A percentile compares a stretch with the other conserved stretches of the same genome.
Evolutionary conservation across 1,140 invertebrate genomes (phyloP).

Genomic region (Ceratosolen solmsi): DNA sequence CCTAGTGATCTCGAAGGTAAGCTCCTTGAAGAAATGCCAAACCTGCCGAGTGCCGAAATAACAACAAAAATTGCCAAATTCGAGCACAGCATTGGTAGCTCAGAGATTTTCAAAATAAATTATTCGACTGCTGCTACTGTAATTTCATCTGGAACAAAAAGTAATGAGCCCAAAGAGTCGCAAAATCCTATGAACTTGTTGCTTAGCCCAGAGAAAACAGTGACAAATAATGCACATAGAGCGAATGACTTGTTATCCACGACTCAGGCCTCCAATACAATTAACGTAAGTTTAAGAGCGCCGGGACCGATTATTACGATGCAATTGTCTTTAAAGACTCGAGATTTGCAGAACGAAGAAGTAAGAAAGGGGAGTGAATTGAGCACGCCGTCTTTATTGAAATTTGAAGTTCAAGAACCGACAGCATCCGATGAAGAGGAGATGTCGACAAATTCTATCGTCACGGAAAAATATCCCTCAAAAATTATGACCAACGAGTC

Average conservation of each 20-base stretch:
- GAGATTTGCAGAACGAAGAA: neutral
- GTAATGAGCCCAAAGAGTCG: too few relatives aligned
- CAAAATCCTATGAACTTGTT: neutral
- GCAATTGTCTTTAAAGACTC: neutral
- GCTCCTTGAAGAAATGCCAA: conserved; percentile 58
- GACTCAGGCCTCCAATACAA: neutral
- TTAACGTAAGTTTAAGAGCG: neutral
- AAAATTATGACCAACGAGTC: neutral
- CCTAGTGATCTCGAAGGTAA: conserved; percentile 66
- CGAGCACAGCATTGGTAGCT: neutral
- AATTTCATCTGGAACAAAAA: too few relatives aligned
- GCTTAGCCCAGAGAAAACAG: neutral
- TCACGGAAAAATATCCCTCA: neutral
- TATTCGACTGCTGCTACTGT: neutral
- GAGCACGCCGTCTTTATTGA: neutral
- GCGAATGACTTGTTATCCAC: neutral
- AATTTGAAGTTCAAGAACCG: neutral
- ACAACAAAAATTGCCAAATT: neutral
- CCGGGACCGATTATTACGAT: neutral
- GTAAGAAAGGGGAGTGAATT: neutral
- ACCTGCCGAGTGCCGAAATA: neutral
- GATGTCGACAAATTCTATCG: neutral
- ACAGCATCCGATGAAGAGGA: neutral
- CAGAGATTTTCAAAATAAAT: neutral
- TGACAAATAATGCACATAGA: neutral